A percentile compares a stretch with the other conserved stretches of the same genome.
phyloP scores from a whole-genome alignment of 2,888 invertebrate genomes.

The Trachelus iudaicus region DNA sequence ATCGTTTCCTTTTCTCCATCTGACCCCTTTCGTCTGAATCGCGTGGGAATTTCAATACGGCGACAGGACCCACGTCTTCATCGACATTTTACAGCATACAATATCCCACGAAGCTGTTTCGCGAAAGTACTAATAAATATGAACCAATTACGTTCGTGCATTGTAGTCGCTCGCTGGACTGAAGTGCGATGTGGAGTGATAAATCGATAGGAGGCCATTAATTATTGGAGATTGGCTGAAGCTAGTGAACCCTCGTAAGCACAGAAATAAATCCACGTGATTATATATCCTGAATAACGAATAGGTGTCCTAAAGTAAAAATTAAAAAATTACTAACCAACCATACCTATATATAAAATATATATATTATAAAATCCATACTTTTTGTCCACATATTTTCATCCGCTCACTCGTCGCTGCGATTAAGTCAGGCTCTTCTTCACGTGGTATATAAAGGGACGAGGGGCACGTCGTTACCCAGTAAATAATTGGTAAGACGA shows the following conservation, averaged over 20 bases:
- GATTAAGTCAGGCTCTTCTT: background rate
- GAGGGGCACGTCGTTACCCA: background rate
- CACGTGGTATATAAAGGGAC: background rate
- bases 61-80: conserved; percentile 7
- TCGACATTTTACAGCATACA: conserved; percentile 28
- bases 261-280: background rate
- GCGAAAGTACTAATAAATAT: conserved; percentile 39
- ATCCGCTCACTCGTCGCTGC: background rate
- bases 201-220: conserved; percentile 53
- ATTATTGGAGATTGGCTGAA: conserved; percentile 52
- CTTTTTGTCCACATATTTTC: background rate
- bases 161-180: conserved; percentile 32
- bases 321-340: background rate
- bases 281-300: background rate
- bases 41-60: conserved; percentile 35
- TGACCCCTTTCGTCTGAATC: background rate
- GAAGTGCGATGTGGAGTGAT: conserved; percentile 28
- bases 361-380: background rate
- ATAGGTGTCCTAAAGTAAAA: background rate
- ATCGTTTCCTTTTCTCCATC: background rate
- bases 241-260: conserved; percentile 24
- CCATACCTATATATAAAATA: background rate
- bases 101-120: conserved; percentile 29
- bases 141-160: conserved; percentile 46
- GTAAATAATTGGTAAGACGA: conserved; percentile 5